These are phyloP conservation scores for Protobothrops mucrosquamatus DNA, from an alignment of 2,113 vertebrate genomes.

Conservation along the genomic window DNA sequence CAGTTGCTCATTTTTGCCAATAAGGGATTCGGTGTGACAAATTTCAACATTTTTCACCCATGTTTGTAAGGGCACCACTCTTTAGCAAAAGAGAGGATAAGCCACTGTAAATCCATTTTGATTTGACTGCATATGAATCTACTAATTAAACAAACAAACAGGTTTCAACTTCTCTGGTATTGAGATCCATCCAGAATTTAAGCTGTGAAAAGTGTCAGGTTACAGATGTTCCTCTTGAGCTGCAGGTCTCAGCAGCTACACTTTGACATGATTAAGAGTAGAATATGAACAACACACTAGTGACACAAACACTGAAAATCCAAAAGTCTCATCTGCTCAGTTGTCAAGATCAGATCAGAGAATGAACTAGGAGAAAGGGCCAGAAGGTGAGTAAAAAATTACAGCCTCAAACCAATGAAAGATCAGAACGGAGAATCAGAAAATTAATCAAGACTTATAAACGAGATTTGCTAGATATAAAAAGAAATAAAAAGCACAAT, in stretches of 20 bases:
- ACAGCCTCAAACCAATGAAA: not conserved
- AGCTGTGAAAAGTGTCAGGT: not conserved
- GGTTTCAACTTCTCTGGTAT: not conserved
- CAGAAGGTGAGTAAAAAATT: not conserved
- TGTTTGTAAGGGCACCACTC: not conserved
- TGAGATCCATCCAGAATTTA: not conserved
- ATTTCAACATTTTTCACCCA: not conserved
- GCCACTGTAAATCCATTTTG: not conserved
- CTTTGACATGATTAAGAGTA: not conserved
- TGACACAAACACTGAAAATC: not conserved
- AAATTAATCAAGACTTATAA: not conserved
- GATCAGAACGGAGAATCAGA: not conserved
- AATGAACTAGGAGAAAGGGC: not conserved
- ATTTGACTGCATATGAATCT: not conserved
- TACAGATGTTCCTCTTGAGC: not conserved
- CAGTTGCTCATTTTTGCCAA: not conserved
- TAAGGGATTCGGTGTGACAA: not conserved
- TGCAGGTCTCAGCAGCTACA: not conserved
- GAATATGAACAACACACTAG: not conserved
- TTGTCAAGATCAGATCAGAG: not conserved
- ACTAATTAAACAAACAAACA: not conserved
- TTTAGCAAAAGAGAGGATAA: not conserved
- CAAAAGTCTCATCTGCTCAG: not conserved
- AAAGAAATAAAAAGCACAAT: not conserved
- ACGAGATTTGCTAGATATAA: not conserved